A percentile compares a stretch with the other conserved stretches of the same genome.
phyloP scores from a whole-genome alignment of 2,888 invertebrate genomes.

The Ophion costatus region DNA sequence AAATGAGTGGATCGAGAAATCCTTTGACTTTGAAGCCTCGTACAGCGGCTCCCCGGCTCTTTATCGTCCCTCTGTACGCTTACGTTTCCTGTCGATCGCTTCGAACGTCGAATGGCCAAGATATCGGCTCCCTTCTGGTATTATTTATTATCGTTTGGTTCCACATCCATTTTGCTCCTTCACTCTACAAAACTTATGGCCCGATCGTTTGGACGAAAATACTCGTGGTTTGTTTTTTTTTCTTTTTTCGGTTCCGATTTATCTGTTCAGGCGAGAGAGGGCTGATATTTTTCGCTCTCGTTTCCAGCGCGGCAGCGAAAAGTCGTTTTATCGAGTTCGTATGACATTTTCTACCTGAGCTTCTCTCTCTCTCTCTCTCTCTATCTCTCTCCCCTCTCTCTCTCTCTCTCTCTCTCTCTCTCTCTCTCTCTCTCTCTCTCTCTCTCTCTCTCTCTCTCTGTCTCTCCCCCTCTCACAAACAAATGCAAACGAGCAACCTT shows the following conservation, averaged over 20 bases:
- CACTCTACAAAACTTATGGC: background rate
- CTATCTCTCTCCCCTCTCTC: background rate
- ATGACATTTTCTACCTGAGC: background rate
- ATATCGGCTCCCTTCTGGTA: slow-evolving; percentile 1
- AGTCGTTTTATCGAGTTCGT: slow-evolving; percentile 45
- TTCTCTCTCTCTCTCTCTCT: slow-evolving; percentile 18
- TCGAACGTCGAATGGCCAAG: slow-evolving; percentile 13
- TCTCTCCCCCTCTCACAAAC: background rate
- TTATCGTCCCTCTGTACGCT: slow-evolving; percentile 31
- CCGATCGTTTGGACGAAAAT: slow-evolving; percentile 11
- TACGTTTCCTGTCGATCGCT: slow-evolving; percentile 47
- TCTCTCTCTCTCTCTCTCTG: background rate
- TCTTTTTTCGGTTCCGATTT: background rate
- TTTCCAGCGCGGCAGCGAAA: slow-evolving; percentile 28
- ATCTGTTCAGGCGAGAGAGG: slow-evolving; percentile 28
- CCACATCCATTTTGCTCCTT: slow-evolving; percentile 4
- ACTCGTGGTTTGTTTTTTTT: slow-evolving; percentile 15
- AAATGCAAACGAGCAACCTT: slow-evolving; percentile 19
- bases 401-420: slow-evolving; percentile 14
- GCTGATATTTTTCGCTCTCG: slow-evolving; percentile 6
- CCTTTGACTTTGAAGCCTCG: slow-evolving; percentile 55
- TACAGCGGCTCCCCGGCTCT: slow-evolving; percentile 7
- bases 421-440: slow-evolving; percentile 4
- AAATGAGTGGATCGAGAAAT: slow-evolving; percentile 51
- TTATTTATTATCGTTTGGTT: slow-evolving; percentile 15